phyloP scores from a whole-genome alignment of 2,797 vertebrate genomes.

The Hybognathus amarus region DNA sequence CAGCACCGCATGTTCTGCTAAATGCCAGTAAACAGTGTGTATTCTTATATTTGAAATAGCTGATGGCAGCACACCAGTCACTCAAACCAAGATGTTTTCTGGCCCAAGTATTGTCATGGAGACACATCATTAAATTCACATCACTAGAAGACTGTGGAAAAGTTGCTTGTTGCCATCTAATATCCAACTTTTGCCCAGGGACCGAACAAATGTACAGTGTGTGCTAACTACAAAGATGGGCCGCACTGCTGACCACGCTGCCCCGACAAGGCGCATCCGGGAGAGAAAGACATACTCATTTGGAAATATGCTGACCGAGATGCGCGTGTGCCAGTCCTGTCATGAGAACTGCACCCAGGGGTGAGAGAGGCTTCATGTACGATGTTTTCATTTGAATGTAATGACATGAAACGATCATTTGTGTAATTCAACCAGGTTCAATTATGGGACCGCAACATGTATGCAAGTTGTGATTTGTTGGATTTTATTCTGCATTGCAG shows the following conservation, averaged over 20 bases:
- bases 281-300: conserved; percentile 84
- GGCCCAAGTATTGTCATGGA: not conserved
- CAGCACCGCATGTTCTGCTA: not conserved
- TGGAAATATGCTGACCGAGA: conserved; percentile 88
- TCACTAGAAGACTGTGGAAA: not conserved
- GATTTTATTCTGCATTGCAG: conserved; percentile 72
- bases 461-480: not conserved
- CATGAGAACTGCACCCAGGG: conserved; percentile 91
- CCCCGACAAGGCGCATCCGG: conserved; percentile 85
- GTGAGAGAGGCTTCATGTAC: conserved; percentile 71
- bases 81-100: conserved; percentile 1
- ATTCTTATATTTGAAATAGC: not conserved
- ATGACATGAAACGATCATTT: not conserved
- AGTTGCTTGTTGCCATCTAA: conserved; percentile 20
- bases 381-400: not conserved
- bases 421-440: not conserved
- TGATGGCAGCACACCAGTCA: not conserved
- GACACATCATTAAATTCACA: conserved; percentile 8
- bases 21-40: not conserved
- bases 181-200: conserved; percentile 76
- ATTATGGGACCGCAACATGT: not conserved
- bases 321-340: conserved; percentile 86
- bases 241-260: conserved; percentile 88
- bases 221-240: conserved; percentile 89
- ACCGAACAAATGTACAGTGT: conserved; percentile 84